Conservation (phyloP, 2,113 vertebrate species). For the Gallinago paraguaiae region DNA sequence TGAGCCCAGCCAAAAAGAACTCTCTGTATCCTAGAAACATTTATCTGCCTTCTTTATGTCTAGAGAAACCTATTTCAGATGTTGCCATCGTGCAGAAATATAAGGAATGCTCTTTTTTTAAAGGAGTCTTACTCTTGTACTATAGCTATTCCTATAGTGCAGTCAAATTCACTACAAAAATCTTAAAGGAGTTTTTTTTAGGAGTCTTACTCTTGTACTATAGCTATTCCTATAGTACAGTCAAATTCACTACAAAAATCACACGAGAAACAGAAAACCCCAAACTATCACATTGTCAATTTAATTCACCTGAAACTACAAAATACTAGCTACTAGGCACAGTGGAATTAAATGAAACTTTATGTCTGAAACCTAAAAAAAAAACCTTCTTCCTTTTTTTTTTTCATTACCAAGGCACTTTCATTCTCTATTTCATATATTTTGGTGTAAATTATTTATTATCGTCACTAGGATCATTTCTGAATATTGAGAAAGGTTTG, state of each 20-base stretch:
- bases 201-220: neutral
- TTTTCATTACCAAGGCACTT: neutral
- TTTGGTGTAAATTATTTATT: neutral
- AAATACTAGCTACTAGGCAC: neutral
- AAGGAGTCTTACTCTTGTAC: neutral
- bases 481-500: neutral
- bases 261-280: neutral
- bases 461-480: neutral
- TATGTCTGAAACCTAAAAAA: neutral
- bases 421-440: neutral
- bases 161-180: neutral
- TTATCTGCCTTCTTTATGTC: neutral
- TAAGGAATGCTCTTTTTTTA: neutral
- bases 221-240: neutral
- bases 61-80: neutral
- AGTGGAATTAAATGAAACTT: neutral
- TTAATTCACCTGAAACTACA: neutral
- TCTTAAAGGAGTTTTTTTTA: neutral
- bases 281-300: neutral
- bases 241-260: neutral
- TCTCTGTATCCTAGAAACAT: neutral
- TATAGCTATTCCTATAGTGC: neutral
- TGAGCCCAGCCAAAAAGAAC: neutral
- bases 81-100: neutral
- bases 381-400: neutral